Evolutionary conservation across 2,888 invertebrate genomes (phyloP).

Genomic region (Troides helena): DNA sequence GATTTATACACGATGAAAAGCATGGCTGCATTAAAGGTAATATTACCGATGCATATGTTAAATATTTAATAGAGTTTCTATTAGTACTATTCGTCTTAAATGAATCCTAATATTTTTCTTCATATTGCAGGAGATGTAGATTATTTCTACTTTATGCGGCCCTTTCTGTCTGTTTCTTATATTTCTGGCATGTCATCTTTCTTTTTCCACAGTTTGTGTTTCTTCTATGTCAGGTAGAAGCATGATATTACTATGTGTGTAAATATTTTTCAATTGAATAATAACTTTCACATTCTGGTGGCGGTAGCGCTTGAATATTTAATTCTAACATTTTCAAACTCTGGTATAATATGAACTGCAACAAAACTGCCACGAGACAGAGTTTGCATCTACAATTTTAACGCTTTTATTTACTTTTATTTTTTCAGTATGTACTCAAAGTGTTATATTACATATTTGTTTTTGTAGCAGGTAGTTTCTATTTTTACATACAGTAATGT

Average conservation of each 20-base stretch:
- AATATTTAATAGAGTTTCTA: conserved; percentile 50
- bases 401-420: conserved; percentile 53
- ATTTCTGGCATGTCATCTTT: conserved; percentile 74
- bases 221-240: conserved; percentile 75
- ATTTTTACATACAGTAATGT: neutral
- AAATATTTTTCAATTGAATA: conserved; percentile 55
- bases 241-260: conserved; percentile 65
- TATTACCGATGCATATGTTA: conserved; percentile 53
- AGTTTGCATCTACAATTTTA: conserved; percentile 63
- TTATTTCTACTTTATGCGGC: conserved; percentile 75
- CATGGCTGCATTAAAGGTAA: conserved; percentile 98
- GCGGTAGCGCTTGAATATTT: conserved; percentile 52
- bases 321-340: conserved; percentile 62
- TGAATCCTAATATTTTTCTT: conserved; percentile 77
- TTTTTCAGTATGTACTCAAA: conserved; percentile 39
- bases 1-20: conserved; percentile 94
- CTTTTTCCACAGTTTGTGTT: conserved; percentile 72
- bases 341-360: conserved; percentile 60
- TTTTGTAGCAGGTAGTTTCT: neutral
- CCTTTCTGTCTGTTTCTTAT: conserved; percentile 68
- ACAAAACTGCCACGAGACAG: conserved; percentile 77
- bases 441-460: conserved; percentile 18
- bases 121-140: conserved; percentile 79
- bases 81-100: conserved; percentile 65
- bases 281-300: conserved; percentile 63